These are phyloP conservation scores for Orthonyx spaldingii DNA, from an alignment of 2,113 vertebrate species.

Conservation along the genomic window DNA sequence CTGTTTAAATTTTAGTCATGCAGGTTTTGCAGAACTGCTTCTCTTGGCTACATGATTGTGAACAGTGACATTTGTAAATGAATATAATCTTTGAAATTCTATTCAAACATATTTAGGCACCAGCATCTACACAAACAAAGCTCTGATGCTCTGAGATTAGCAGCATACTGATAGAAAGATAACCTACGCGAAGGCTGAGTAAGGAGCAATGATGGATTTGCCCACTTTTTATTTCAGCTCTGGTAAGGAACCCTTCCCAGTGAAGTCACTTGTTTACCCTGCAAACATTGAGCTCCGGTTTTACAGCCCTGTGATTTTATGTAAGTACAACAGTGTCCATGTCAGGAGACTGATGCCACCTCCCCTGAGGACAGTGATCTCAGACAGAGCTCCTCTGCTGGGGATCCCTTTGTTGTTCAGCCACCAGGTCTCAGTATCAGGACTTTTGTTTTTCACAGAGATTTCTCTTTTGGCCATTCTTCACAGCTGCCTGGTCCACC, in stretches of 20 bases:
- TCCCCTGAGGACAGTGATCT: not conserved
- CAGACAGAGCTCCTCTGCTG: not conserved
- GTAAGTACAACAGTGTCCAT: not conserved
- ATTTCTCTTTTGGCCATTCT: fast-evolving
- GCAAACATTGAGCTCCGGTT: not conserved
- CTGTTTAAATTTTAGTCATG: not conserved
- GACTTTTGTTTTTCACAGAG: not conserved
- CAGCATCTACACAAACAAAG: not conserved
- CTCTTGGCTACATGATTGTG: not conserved
- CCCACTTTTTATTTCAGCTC: not conserved
- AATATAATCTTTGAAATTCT: not conserved
- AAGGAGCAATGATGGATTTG: not conserved
- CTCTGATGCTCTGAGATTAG: not conserved
- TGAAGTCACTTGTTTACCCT: conserved; percentile 33
- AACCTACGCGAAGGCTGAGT: not conserved
- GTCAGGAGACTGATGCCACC: not conserved
- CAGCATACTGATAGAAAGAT: not conserved
- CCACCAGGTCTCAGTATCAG: not conserved
- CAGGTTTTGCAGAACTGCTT: not conserved
- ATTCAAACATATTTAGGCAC: not conserved
- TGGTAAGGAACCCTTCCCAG: not conserved
- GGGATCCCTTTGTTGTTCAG: not conserved
- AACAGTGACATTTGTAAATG: not conserved
- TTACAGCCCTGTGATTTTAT: not conserved
- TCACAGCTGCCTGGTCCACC: fast-evolving